Evolutionary conservation across 2,113 vertebrate species (phyloP).

Genomic region (Nothobranchius kuhntae): DNA sequence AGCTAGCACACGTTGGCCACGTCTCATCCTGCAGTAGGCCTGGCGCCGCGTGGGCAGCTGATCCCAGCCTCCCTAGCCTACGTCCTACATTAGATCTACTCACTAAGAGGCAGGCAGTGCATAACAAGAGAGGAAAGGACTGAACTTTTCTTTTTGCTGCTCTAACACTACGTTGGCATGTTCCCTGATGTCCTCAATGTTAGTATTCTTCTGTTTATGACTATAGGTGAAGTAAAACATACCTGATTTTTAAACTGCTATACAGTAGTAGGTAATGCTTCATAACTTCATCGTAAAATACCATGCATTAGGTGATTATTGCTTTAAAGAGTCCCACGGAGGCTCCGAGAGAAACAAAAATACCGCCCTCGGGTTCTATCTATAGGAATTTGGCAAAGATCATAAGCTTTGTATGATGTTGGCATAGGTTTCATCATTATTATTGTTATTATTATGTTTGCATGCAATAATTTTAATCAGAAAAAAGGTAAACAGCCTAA

Average conservation of each 20-base stretch:
- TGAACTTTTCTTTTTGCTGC: constrained; percentile 78
- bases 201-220: constrained; percentile 79
- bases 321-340: constrained; percentile 85
- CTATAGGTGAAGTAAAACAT: constrained; percentile 88
- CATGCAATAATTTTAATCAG: constrained; percentile 81
- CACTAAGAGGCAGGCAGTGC: constrained; percentile 88
- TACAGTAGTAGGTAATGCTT: constrained; percentile 86
- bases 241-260: constrained; percentile 88
- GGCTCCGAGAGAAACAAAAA: constrained; percentile 81
- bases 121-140: constrained; percentile 83
- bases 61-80: constrained; percentile 81
- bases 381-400: constrained; percentile 85
- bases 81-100: constrained; percentile 81
- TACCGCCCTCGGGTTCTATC: constrained; percentile 86
- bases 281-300: constrained; percentile 85
- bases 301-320: constrained; percentile 91
- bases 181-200: constrained; percentile 86
- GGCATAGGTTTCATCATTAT: constrained; percentile 82
- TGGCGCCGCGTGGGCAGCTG: constrained; percentile 65
- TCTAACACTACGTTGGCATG: constrained; percentile 87
- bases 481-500: constrained; percentile 68
- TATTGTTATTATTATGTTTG: constrained; percentile 57
- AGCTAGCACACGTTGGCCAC: constrained; percentile 7
- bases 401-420: constrained; percentile 85
- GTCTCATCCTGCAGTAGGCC: constrained; percentile 59